phyloP scores from a whole-genome alignment of 2,888 invertebrate species.

The Stegana nigrithorax region DNA sequence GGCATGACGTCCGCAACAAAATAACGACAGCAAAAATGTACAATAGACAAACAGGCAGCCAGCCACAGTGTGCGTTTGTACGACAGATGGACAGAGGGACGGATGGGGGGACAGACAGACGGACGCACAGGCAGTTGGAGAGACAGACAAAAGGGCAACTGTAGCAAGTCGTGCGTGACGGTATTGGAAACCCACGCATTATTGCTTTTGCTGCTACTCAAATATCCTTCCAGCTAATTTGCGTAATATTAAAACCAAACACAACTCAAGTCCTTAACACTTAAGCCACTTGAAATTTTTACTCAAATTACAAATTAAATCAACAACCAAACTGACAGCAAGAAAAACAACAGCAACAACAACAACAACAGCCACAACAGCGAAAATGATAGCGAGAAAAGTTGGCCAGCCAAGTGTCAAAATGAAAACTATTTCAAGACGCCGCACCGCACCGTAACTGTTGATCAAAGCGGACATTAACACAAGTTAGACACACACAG shows the following conservation, averaged over 20 bases:
- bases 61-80: too few species aligned
- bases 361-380: constrained; percentile 20
- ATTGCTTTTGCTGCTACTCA: constrained; percentile 38
- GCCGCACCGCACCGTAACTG: too few species aligned
- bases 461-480: too few species aligned
- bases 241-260: constrained; percentile 48
- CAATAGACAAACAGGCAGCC: too few species aligned
- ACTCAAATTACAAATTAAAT: constrained; percentile 60
- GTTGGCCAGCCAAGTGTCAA: too few species aligned
- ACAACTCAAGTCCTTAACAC: too few species aligned
- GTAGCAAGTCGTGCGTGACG: too few species aligned
- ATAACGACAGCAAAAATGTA: too few species aligned
- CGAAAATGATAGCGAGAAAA: neutral
- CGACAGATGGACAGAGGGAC: neutral
- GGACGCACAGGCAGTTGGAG: too few species aligned
- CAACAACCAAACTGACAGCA: constrained; percentile 43
- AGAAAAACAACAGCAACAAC: constrained; percentile 37
- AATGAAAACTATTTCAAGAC: too few species aligned
- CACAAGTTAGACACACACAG: constrained; percentile 22
- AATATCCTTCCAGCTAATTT: constrained; percentile 57
- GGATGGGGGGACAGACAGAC: too few species aligned
- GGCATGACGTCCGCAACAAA: neutral
- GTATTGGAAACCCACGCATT: too few species aligned
- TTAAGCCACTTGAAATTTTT: constrained; percentile 52
- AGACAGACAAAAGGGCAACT: neutral